phyloP scores from a whole-genome alignment of 2,888 invertebrate species.

The Escarpia spicata region DNA sequence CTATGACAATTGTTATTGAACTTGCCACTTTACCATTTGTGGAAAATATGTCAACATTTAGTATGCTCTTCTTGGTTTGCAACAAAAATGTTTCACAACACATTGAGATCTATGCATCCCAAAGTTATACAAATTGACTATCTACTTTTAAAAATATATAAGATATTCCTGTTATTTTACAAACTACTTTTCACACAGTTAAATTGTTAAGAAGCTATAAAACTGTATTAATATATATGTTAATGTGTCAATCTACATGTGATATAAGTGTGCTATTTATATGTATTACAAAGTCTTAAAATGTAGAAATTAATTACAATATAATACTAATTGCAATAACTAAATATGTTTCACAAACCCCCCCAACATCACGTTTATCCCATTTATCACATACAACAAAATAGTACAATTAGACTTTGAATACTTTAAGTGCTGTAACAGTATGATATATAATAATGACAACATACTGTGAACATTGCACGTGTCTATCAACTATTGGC shows the following conservation, averaged over 20 bases:
- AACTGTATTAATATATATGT: not conserved
- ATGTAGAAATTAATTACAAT: not conserved
- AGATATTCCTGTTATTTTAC: too few species aligned
- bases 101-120: too few species aligned
- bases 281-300: not conserved
- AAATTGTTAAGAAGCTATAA: not conserved
- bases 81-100: too few species aligned
- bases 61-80: too few species aligned
- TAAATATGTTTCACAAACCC: not conserved
- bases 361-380: not conserved
- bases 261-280: not conserved
- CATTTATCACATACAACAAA: not conserved
- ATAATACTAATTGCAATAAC: not conserved
- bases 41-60: too few species aligned
- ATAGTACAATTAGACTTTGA: not conserved
- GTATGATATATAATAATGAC: not conserved
- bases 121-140: too few species aligned
- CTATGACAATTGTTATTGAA: not conserved
- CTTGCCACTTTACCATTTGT: not conserved
- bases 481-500: not conserved
- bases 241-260: not conserved
- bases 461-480: not conserved
- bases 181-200: not conserved
- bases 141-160: too few species aligned
- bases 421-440: not conserved